Percentiles rank a stretch among this genome's conserved stretches.
Conservation (phyloP, 2,797 vertebrate genomes). For the Lemur catta region DNA sequence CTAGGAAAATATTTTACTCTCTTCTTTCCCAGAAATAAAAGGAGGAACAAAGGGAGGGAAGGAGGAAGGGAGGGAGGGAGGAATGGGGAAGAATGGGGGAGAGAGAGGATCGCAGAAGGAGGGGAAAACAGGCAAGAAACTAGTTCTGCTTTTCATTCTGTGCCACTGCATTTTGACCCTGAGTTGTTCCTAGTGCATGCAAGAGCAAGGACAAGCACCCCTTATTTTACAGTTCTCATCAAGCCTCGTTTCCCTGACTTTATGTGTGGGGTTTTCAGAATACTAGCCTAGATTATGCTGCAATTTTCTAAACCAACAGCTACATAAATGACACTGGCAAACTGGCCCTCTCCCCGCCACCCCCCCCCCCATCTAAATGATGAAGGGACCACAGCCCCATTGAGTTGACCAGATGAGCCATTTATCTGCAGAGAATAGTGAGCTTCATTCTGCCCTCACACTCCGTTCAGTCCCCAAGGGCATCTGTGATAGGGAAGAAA, state of each 20-base stretch:
- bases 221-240: background rate
- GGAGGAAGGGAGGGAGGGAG: background rate
- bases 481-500: background rate
- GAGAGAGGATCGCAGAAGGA: background rate
- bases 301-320: conserved; percentile 13
- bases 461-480: background rate
- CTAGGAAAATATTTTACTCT: background rate
- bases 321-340: background rate
- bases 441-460: background rate
- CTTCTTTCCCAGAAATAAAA: background rate
- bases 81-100: background rate
- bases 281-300: background rate
- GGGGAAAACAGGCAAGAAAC: background rate
- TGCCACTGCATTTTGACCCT: background rate
- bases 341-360: background rate
- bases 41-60: background rate
- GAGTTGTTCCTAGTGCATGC: background rate
- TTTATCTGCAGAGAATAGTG: background rate
- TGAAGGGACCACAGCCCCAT: background rate
- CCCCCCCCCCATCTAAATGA: background rate
- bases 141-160: background rate
- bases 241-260: background rate
- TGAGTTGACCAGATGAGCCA: background rate
- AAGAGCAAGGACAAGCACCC: background rate
- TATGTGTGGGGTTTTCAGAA: background rate